Evolutionary conservation across 1,140 invertebrate genomes (phyloP), one percentile per base, ranked within the genome.

Genomic region (Drosophila lacertosa): DNA sequence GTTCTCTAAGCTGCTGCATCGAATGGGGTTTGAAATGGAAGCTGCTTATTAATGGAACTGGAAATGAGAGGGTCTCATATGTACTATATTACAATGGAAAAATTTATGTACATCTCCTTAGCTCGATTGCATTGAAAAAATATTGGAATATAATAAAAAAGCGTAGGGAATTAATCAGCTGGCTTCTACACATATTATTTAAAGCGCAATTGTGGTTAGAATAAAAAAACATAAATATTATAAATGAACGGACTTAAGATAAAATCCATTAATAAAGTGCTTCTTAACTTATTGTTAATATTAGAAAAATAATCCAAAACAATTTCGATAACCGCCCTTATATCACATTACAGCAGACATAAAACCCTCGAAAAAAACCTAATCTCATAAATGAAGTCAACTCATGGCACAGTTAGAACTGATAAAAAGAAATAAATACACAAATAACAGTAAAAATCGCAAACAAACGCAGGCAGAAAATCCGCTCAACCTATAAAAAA

Each of bases 401-500:
- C 44, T 9, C 32, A 37, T 24, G 15, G 4, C 57, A 13, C 32
- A 11, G 18, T 22, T 32, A 26, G 44, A 57, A 51, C 57, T 60
- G 81, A 88, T 86, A 81, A 80, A 64, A 29, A 26, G 47, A 47
- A 62, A 72, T 32, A 51, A 39, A 35, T 37, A 32, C 37, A 39
- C 35, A 32, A 60, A 22, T 10, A 66, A 33, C 42, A 24, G 24
- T 42, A 22, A 45, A 63, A 68, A 57, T 44, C 20, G n/a, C n/a
- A n/a, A n/a, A n/a, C n/a, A n/a, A n/a, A n/a, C n/a, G n/a, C n/a
- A n/a, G n/a, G n/a, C n/a, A n/a, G n/a, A 45, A 63, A 68, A 57
- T 44, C 20, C 24, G 20, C 9, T 39, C 59, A 60, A 63, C 72
- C 72, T 73, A 84, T 80, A 77, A 77, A 76, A 58, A 59, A 39